Conservation (phyloP, 1,140 invertebrate species). For the Ips nitidus region DNA sequence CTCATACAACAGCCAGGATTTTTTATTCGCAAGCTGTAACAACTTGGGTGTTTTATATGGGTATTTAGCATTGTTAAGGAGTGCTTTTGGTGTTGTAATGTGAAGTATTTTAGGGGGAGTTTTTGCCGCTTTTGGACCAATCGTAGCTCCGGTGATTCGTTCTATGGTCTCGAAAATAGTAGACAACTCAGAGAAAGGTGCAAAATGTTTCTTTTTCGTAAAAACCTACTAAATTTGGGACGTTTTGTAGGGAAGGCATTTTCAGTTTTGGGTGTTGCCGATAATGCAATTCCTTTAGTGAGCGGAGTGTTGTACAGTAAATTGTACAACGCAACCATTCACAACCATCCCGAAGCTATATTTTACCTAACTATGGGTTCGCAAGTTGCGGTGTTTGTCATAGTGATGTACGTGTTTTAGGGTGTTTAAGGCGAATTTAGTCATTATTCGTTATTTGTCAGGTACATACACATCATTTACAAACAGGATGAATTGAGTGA, state of each 20-base stretch:
- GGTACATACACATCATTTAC: conserved; percentile 40
- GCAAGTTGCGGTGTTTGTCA: conserved; percentile 63
- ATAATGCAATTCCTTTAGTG: conserved; percentile 72
- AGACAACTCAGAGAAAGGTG: conserved; percentile 66
- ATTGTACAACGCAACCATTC: conserved; percentile 67
- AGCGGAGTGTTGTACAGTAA: conserved; percentile 70
- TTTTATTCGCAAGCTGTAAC: conserved; percentile 62
- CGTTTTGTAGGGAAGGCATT: conserved; percentile 65
- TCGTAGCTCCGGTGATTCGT: conserved; percentile 70
- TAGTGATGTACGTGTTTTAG: conserved; percentile 62
- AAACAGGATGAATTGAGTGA: background rate
- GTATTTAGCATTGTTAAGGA: conserved; percentile 44
- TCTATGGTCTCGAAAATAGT: conserved; percentile 76
- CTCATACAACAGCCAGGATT: conserved; percentile 67
- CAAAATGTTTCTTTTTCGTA: background rate
- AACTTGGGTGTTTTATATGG: conserved; percentile 63
- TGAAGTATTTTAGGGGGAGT: conserved; percentile 56
- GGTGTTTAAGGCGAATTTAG: background rate
- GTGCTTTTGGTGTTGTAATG: background rate
- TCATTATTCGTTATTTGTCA: conserved; percentile 22
- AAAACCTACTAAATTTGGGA: background rate
- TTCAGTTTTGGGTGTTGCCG: conserved; percentile 71
- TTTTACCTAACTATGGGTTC: conserved; percentile 70
- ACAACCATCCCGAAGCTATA: conserved; percentile 59
- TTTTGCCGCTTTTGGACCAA: conserved; percentile 68